Base-by-base conservation (phyloP, 2,888 invertebrate species). In the Mesorhabditis belari region DNA sequence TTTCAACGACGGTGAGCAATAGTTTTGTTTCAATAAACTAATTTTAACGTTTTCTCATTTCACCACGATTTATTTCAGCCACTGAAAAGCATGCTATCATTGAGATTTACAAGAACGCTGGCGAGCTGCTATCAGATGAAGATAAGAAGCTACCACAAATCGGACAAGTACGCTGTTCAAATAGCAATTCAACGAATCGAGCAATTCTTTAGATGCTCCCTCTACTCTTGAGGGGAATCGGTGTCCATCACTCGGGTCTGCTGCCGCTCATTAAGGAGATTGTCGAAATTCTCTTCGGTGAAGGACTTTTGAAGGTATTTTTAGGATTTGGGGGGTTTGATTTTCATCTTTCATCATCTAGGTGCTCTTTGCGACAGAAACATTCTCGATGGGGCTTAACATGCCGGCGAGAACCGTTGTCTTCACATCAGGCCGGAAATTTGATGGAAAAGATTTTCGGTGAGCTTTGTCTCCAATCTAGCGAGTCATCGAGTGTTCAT, bases 391-490 rank as follows among this genome's bases (percentile, higher is more conserved):
- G 98, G 99, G 99, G 1, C 85, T 99, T 6, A 99, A 99, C 85
- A 99, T 99, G 98, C 99, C 99, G 4, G 99, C 99, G 0, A 88
- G 96, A 77, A 99, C 99, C 0, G 98, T 99, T 0, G 85, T 99
- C 0, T 99, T 99, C 79, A 95, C 96, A 0, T 89, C 88, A 52
- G 89, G 91, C 49, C 87, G 92, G 62, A 99, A 99, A 83, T 99
- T 91, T 83, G 99, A 99, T 82, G 99, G 99, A 21, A 91, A 89
- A 81, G 90, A 91, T 80, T 90, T 91, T 78, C 85, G 98, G 83
- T 94, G 90, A 88, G 89, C 9, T 21, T 56, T 23, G 21, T 19
- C 21, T 56, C 12, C 25, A 9, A 1, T n/a, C 44, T 35, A 9
- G 44, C 12, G 12, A n/a, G 44, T 17, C n/a, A 35, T 35, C 44